A percentile compares a stretch with the other conserved stretches of the same genome.
phyloP scores from a whole-genome alignment of 2,888 invertebrate genomes.

The Scelioninae gen. 1 region DNA sequence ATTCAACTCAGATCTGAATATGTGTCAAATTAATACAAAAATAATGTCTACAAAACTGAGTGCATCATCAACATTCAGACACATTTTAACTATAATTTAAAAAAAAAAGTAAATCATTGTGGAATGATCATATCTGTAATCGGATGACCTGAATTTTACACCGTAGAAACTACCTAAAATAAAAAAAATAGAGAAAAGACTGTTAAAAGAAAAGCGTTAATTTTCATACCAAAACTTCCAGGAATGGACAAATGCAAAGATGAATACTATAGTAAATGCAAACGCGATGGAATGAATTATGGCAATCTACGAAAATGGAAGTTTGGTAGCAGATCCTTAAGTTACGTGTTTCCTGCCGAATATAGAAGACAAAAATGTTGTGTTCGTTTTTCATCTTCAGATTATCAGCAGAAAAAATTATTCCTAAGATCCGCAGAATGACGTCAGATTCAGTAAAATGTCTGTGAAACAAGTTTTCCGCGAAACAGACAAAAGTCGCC shows the following conservation, averaged over 20 bases:
- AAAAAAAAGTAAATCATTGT: constrained; percentile 8
- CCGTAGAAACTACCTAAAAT: constrained; percentile 17
- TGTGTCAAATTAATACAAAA: constrained; percentile 2
- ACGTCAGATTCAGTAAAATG: constrained; percentile 1
- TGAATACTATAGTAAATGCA: constrained; percentile 50
- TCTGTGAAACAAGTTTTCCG: constrained; percentile 4
- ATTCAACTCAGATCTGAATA: neutral
- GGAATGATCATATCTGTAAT: constrained; percentile 38
- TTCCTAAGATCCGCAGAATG: neutral
- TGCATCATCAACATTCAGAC: constrained; percentile 47
- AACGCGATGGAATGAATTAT: constrained; percentile 66
- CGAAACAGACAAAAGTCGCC: neutral
- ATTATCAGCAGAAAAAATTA: constrained; percentile 2
- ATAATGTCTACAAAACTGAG: constrained; percentile 33
- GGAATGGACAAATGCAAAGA: constrained; percentile 15
- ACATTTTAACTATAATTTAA: constrained; percentile 21
- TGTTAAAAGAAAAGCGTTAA: constrained; percentile 37
- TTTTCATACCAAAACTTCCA: constrained; percentile 36
- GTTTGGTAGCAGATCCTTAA: constrained; percentile 36
- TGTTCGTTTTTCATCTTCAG: neutral
- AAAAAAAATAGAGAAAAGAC: constrained; percentile 24
- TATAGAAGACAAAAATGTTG: neutral
- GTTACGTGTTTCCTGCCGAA: constrained; percentile 36
- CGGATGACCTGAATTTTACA: constrained; percentile 16
- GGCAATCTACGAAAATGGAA: constrained; percentile 62